A percentile compares a stretch with the other conserved stretches of the same genome.
Conservation (phyloP, 2,797 vertebrate species). For the Macropus fuliginosus region DNA sequence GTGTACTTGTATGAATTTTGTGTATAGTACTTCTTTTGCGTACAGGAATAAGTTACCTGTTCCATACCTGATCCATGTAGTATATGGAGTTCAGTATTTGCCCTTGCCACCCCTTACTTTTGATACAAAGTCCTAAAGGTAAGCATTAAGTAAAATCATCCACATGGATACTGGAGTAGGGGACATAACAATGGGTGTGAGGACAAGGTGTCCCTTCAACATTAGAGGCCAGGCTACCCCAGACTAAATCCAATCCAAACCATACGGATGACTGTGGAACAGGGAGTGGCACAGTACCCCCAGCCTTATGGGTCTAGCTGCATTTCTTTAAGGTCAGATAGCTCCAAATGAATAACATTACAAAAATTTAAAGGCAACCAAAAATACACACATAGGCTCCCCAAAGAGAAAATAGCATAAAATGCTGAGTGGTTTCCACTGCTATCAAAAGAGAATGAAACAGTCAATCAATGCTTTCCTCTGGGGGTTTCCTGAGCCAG, state of each 20-base stretch:
- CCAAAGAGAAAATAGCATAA: neutral
- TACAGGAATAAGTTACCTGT: neutral
- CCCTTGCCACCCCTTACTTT: neutral
- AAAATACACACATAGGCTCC: neutral
- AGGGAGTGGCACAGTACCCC: neutral
- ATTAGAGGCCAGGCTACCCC: neutral
- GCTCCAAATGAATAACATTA: neutral
- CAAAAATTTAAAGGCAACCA: neutral
- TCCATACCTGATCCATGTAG: neutral
- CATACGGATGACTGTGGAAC: neutral
- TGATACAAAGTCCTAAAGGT: neutral
- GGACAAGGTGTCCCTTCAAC: neutral
- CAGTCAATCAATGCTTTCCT: neutral
- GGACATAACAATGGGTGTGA: neutral
- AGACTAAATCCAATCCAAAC: neutral
- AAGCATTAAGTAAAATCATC: neutral
- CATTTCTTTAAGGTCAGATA: neutral
- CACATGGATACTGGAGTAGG: neutral
- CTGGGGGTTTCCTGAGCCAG: conserved; percentile 9
- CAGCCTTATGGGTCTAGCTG: neutral
- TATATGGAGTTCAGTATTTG: neutral
- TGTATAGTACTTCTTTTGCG: neutral
- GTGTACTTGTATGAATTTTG: neutral
- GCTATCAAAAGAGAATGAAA: neutral
- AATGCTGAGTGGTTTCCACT: neutral